A percentile compares a stretch with the other conserved stretches of the same genome.
Evolutionary conservation across 2,797 vertebrate species (phyloP).

Genomic region (Gymnodraco acuticeps): DNA sequence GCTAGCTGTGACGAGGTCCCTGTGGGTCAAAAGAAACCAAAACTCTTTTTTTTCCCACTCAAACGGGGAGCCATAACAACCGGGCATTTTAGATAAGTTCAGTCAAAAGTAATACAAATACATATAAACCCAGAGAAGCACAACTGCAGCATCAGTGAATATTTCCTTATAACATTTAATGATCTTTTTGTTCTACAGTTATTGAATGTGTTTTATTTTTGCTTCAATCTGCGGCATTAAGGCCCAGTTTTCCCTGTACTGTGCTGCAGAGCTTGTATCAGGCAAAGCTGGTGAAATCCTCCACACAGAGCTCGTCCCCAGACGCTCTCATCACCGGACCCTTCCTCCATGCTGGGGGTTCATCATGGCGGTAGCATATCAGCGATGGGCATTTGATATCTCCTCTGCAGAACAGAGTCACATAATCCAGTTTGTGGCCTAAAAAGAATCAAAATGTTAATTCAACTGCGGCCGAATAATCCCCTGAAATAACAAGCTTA

Average conservation of each 20-base stretch:
- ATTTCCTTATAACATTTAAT: constrained; percentile 51
- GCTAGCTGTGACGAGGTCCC: constrained; percentile 51
- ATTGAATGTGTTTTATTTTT: constrained; percentile 58
- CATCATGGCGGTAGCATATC: constrained; percentile 76
- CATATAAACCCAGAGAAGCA: constrained; percentile 30
- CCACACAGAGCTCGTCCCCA: constrained; percentile 56
- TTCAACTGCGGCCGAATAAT: constrained; percentile 84
- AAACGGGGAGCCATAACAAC: constrained; percentile 40
- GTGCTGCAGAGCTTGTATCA: constrained; percentile 45
- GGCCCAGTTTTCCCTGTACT: constrained; percentile 43
- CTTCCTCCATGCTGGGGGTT: constrained; percentile 56
- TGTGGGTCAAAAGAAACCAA: constrained; percentile 53
- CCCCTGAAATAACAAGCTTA: constrained; percentile 89
- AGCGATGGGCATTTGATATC: constrained; percentile 81
- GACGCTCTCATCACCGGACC: constrained; percentile 68
- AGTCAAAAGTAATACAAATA: constrained; percentile 46
- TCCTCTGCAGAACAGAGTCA: constrained; percentile 72
- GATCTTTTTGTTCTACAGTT: constrained; percentile 67
- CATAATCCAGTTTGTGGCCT: constrained; percentile 85
- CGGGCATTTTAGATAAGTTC: constrained; percentile 31
- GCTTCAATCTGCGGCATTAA: constrained; percentile 45
- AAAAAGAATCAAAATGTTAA: constrained; percentile 86
- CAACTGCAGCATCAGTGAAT: constrained; percentile 39
- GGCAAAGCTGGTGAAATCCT: constrained; percentile 73
- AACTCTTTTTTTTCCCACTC: constrained; percentile 36